Percentiles rank a stretch among this genome's conserved stretches.
Evolutionary conservation across 2,113 vertebrate genomes (phyloP).

Genomic region (Zosterops lateralis): DNA sequence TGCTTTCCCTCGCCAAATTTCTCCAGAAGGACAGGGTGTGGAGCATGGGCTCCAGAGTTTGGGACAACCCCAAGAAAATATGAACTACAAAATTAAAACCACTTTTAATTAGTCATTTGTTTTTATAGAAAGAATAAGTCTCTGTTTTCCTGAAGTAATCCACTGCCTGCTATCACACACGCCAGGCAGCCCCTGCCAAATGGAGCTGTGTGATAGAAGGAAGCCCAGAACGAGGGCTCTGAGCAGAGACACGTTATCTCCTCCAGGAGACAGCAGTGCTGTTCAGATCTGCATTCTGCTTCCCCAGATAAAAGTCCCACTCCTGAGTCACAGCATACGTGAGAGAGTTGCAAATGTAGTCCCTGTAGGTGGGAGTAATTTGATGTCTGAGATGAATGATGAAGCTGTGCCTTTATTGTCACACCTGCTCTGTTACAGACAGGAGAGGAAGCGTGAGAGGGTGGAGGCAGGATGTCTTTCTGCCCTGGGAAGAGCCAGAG

Average conservation of each 20-base stretch:
- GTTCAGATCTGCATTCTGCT: neutral
- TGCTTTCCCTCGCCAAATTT: slow-evolving; percentile 29
- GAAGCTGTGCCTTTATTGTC: neutral
- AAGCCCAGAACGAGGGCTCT: neutral
- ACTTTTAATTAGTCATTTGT: slow-evolving; percentile 35
- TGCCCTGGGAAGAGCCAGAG: neutral
- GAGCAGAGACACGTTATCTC: neutral
- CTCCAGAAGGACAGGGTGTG: slow-evolving; percentile 43
- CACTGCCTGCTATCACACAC: slow-evolving; percentile 6
- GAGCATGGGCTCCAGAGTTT: neutral
- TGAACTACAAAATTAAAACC: slow-evolving; percentile 20
- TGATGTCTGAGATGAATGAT: neutral
- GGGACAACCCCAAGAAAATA: slow-evolving; percentile 9
- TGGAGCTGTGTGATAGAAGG: slow-evolving; percentile 20
- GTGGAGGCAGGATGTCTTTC: neutral
- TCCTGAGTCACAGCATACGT: neutral
- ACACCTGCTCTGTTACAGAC: neutral
- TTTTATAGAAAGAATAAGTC: neutral
- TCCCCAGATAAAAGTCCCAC: neutral
- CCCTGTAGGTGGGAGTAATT: neutral
- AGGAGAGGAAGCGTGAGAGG: neutral
- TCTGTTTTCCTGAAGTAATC: slow-evolving; percentile 15
- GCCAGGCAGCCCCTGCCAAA: slow-evolving; percentile 28
- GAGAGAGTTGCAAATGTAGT: neutral
- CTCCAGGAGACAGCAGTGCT: slow-evolving; percentile 33